A percentile compares a stretch with the other conserved stretches of the same genome.
phyloP scores from a whole-genome alignment of 1,140 invertebrate species.

The Lordiphosa stackelbergi region DNA sequence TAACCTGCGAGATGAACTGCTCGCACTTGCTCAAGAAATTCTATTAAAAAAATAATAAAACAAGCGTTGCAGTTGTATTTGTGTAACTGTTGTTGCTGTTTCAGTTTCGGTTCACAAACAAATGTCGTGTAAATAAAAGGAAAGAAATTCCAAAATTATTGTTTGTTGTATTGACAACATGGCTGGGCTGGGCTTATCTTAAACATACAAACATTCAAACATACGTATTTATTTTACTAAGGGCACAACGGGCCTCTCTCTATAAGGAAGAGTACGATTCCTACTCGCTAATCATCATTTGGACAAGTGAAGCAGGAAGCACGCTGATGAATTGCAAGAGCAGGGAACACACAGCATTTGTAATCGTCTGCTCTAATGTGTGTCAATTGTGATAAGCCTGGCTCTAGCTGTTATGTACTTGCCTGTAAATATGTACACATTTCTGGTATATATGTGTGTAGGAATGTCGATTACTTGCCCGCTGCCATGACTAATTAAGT shows the following conservation, averaged over 20 bases:
- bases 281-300: slow-evolving; percentile 17
- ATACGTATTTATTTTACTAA: slow-evolving; percentile 8
- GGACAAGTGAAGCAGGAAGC: slow-evolving; percentile 29
- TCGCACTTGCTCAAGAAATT: background rate
- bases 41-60: slow-evolving; percentile 4
- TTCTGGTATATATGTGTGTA: background rate
- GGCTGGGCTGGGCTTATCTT: slow-evolving; percentile 55
- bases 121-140: slow-evolving; percentile 37
- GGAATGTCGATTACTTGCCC: slow-evolving; percentile 1
- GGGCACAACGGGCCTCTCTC: too few relatives aligned
- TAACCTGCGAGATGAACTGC: slow-evolving; percentile 38
- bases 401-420: slow-evolving; percentile 1
- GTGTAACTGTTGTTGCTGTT: slow-evolving; percentile 36
- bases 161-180: slow-evolving; percentile 60
- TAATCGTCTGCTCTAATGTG: slow-evolving; percentile 39
- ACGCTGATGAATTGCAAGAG: slow-evolving; percentile 17
- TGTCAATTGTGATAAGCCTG: slow-evolving; percentile 58
- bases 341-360: slow-evolving; percentile 1
- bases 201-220: slow-evolving; percentile 43
- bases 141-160: slow-evolving; percentile 44
- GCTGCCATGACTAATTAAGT: slow-evolving; percentile 66
- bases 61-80: slow-evolving; percentile 9
- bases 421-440: slow-evolving; percentile 1
- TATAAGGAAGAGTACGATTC: background rate
- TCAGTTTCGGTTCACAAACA: slow-evolving; percentile 51